Percentiles rank a stretch among this genome's conserved stretches.
Conservation (phyloP, 2,113 vertebrate species). For the Spea multiplicata region DNA sequence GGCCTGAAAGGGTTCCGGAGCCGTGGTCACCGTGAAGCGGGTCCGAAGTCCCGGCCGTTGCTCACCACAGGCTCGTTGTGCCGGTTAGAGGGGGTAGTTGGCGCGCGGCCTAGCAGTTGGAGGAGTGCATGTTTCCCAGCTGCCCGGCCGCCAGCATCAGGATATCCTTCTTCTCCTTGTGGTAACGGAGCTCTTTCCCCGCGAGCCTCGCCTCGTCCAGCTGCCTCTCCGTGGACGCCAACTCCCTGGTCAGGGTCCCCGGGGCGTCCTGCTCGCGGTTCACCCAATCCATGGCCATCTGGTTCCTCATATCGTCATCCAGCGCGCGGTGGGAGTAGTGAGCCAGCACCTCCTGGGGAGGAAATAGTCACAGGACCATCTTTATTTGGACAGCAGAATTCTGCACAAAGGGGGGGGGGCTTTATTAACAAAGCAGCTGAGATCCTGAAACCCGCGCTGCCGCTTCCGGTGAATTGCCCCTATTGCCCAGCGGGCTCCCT, state of each 20-base stretch:
- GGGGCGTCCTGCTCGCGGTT: conserved; percentile 86
- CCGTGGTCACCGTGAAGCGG: not conserved
- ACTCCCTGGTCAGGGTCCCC: conserved; percentile 77
- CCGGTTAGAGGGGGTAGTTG: not conserved
- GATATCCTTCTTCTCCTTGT: conserved; percentile 98
- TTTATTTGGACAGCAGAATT: no score
- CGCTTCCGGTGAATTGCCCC: no score
- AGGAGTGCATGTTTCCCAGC: conserved; percentile 76
- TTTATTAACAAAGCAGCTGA: no score
- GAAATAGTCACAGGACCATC: not conserved
- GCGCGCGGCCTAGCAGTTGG: conserved; percentile 60
- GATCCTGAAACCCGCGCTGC: no score
- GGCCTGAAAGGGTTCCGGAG: not conserved
- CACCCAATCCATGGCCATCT: conserved; percentile 97
- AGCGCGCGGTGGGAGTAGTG: conserved; percentile 96
- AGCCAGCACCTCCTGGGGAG: conserved; percentile 85
- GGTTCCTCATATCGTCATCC: conserved; percentile 92
- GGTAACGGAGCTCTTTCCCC: conserved; percentile 90
- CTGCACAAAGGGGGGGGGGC: no score
- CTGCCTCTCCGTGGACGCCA: conserved; percentile 84
- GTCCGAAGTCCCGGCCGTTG: not conserved
- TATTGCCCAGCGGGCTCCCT: no score
- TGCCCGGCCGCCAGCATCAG: conserved; percentile 90
- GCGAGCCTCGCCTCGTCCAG: conserved; percentile 91
- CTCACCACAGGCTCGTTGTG: not conserved